phyloP scores from a whole-genome alignment of 2,113 vertebrate species.

The Alligator mississippiensis region DNA sequence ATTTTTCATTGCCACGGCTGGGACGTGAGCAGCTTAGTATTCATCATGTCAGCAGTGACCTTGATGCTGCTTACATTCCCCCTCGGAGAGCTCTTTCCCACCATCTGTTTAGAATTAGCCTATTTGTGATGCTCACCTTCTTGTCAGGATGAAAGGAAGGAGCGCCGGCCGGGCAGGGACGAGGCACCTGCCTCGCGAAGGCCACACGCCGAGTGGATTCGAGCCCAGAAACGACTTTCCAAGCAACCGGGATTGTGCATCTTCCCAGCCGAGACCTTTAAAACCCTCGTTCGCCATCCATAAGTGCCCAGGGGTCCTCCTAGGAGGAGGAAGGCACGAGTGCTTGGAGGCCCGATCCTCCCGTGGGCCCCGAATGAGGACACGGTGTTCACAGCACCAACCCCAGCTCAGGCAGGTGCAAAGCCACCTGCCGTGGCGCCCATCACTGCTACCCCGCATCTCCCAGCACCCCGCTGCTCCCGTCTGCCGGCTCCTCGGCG shows the following conservation, averaged over 20 bases:
- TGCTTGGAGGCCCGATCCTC: not conserved
- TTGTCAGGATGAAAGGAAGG: not conserved
- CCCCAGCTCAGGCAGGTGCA: not conserved
- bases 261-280: too few relatives aligned
- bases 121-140: not conserved
- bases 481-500: not conserved
- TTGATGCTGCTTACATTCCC: not conserved
- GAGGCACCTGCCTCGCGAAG: not conserved
- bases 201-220: not conserved
- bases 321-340: not conserved
- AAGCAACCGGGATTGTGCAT: too few relatives aligned
- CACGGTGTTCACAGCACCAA: not conserved
- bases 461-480: not conserved
- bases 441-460: too few relatives aligned
- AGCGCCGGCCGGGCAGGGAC: not conserved
- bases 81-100: not conserved
- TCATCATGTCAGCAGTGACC: conserved; percentile 26
- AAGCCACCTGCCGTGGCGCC: too few relatives aligned
- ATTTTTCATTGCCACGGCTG: conserved; percentile 1
- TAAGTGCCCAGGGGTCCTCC: too few relatives aligned
- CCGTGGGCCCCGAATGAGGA: not conserved
- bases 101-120: conserved; percentile 40
- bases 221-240: not conserved
- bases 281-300: too few relatives aligned
- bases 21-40: not conserved